A percentile compares a stretch with the other conserved stretches of the same genome.
These are phyloP conservation scores for Aphelocoma coerulescens DNA, from an alignment of 2,113 vertebrate species.

Conservation along the genomic window DNA sequence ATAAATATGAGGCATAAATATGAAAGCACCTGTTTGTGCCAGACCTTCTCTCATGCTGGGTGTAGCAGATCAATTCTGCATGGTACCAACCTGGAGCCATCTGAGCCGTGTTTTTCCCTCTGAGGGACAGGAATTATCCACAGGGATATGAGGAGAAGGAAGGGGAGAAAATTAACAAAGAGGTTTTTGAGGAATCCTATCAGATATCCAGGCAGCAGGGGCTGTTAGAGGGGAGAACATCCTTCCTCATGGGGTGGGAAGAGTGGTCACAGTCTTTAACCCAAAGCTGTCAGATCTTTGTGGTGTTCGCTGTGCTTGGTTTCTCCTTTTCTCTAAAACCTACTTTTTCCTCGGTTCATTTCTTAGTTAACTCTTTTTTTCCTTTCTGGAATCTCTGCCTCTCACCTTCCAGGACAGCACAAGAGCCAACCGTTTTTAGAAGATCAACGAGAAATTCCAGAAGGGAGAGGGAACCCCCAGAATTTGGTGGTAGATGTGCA, in stretches of 20 bases:
- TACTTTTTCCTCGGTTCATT: background rate
- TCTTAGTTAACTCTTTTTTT: background rate
- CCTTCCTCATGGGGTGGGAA: accelerated
- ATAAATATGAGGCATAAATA: background rate
- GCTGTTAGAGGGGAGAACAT: background rate
- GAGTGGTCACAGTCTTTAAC: background rate
- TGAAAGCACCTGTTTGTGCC: background rate
- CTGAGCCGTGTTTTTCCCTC: background rate
- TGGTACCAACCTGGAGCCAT: background rate
- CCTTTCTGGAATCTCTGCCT: background rate
- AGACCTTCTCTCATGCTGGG: background rate
- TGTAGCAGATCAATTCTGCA: background rate
- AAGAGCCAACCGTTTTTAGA: background rate
- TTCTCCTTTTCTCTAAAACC: background rate
- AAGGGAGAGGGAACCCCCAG: background rate
- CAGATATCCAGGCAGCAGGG: background rate
- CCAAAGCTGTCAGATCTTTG: background rate
- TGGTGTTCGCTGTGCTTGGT: background rate
- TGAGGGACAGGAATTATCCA: background rate
- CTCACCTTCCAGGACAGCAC: background rate
- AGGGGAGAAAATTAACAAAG: background rate
- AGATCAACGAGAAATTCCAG: background rate
- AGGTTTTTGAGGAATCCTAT: background rate
- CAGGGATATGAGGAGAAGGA: background rate
- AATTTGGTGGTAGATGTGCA: background rate